These are phyloP conservation scores for Melanerpes formicivorus DNA, from an alignment of 2,113 vertebrate species.

Conservation along the genomic window DNA sequence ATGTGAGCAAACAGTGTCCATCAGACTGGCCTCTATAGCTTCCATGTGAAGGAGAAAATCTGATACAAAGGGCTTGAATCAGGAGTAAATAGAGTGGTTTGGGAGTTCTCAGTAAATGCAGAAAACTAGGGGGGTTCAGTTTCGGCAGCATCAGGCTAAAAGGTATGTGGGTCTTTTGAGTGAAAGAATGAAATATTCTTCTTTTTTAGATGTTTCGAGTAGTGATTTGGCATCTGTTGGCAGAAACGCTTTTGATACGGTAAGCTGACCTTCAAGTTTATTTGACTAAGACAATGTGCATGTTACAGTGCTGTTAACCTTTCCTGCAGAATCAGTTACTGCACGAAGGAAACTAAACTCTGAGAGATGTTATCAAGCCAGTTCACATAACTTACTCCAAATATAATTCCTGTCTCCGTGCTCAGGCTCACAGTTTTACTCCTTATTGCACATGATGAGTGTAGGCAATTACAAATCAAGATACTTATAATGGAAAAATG, in stretches of 20 bases:
- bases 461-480: background rate
- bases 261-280: constrained; percentile 25
- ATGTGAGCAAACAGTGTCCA: background rate
- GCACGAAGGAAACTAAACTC: background rate
- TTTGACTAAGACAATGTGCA: background rate
- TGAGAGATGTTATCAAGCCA: background rate
- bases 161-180: background rate
- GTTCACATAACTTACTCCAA: background rate
- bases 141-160: background rate
- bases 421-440: background rate
- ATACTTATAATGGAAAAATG: background rate
- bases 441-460: background rate
- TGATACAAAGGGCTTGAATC: background rate
- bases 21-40: background rate
- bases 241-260: background rate
- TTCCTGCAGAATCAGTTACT: background rate
- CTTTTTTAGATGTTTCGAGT: constrained; percentile 25
- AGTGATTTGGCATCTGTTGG: background rate
- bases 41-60: background rate
- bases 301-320: background rate
- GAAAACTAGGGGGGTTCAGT: background rate
- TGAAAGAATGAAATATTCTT: background rate
- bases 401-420: background rate
- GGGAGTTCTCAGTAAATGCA: background rate
- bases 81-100: background rate